Evolutionary conservation across 2,888 invertebrate genomes (phyloP).

Genomic region (Melipona beecheii): DNA sequence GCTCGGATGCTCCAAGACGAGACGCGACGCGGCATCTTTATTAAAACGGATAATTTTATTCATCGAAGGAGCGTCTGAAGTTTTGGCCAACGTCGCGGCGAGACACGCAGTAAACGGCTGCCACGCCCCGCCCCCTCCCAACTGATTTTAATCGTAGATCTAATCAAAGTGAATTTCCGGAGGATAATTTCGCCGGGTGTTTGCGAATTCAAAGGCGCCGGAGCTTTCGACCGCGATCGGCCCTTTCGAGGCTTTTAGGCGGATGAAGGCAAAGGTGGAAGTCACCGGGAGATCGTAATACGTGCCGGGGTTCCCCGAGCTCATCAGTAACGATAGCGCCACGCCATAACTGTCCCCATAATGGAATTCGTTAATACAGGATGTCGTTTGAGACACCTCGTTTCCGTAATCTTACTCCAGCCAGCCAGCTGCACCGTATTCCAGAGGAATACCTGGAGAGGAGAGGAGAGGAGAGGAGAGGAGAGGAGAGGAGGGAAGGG

Average conservation of each 20-base stretch:
- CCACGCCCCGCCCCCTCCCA: neutral
- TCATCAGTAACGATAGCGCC: slow-evolving; percentile 77
- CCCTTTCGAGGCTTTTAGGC: slow-evolving; percentile 65
- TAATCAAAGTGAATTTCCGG: slow-evolving; percentile 56
- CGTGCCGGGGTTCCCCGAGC: slow-evolving; percentile 73
- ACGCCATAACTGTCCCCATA: slow-evolving; percentile 76
- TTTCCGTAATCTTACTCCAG: slow-evolving; percentile 67
- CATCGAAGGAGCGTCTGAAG: slow-evolving; percentile 7
- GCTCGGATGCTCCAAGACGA: neutral
- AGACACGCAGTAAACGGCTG: neutral
- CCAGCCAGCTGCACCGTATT: slow-evolving; percentile 44
- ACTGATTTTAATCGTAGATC: slow-evolving; percentile 58
- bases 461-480: neutral
- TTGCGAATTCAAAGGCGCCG: slow-evolving; percentile 50
- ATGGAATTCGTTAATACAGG: slow-evolving; percentile 81
- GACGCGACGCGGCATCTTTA: slow-evolving; percentile 10
- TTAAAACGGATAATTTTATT: slow-evolving; percentile 44
- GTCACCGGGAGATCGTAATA: slow-evolving; percentile 65
- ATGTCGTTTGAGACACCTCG: slow-evolving; percentile 75
- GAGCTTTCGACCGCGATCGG: slow-evolving; percentile 34
- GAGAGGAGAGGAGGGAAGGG: neutral
- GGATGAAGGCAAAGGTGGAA: slow-evolving; percentile 67
- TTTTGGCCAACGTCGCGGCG: neutral
- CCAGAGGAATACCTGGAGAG: slow-evolving; percentile 44
- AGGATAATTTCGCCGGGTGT: slow-evolving; percentile 53